A percentile compares a stretch with the other conserved stretches of the same genome.
Conservation (phyloP, 2,888 invertebrate species). For the Philopedon plagiatum region DNA sequence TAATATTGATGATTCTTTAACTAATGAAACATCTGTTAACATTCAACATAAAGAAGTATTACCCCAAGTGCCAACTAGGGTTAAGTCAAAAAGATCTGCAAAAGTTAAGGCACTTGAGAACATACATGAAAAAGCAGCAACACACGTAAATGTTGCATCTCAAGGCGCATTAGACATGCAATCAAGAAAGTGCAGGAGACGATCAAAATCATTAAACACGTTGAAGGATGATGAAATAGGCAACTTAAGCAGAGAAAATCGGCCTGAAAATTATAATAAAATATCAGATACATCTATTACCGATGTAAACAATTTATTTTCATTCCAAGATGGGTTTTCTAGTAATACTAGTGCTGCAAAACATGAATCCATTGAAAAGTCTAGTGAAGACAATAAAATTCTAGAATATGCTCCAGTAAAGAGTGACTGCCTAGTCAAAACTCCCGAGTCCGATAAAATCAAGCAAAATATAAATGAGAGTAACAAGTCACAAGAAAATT, state of each 20-base stretch:
- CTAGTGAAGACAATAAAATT: background rate
- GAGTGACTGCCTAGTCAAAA: too few relatives aligned
- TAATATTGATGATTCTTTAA: background rate
- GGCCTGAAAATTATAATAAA: background rate
- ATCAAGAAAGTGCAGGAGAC: conserved; percentile 14
- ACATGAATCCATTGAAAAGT: background rate
- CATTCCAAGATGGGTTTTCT: conserved; percentile 5
- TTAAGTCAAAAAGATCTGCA: conserved; percentile 53
- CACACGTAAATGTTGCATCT: conserved; percentile 51
- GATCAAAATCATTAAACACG: conserved; percentile 15
- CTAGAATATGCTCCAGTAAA: background rate
- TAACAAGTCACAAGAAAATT: background rate
- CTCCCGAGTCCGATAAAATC: background rate
- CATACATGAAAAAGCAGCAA: conserved; percentile 57
- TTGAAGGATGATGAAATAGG: background rate
- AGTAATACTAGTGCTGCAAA: background rate
- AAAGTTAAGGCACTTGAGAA: conserved; percentile 59
- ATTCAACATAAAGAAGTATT: background rate
- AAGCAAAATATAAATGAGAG: background rate
- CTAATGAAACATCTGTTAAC: background rate
- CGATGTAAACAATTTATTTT: conserved; percentile 7
- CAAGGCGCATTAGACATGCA: background rate
- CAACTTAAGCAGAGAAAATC: background rate
- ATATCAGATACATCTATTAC: background rate
- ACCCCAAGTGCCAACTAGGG: conserved; percentile 13